Evolutionary conservation across 2,113 vertebrate genomes (phyloP), one percentile per base, ranked within the genome.

Genomic region (Lophotis ruficrista): DNA sequence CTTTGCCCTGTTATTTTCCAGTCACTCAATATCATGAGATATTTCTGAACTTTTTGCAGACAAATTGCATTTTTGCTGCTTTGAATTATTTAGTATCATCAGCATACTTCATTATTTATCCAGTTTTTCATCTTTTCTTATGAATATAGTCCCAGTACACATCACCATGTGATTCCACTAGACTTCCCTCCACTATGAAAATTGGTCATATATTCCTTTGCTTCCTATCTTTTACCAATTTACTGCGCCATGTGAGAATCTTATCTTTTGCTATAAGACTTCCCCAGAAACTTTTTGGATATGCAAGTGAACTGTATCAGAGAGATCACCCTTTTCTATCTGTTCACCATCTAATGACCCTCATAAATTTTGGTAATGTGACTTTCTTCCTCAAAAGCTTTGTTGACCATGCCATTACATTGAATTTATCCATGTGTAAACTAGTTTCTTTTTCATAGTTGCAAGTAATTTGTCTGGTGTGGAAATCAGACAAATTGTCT

Each of bases 21-120:
- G 66, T 82, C 51, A 83, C 45, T 92, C 64, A 41, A 65, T 54
- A 89, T 78, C 25, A 87, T 38, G 58, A 83, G 54, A 38, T 75
- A 77, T 83, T 92, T 93, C 80, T 18, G n/a, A 95, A 77, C 31
- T 65, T 71, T 65, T 72, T 53, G 47, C 43, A 89, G 90, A 93
- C 68, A 92, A 92, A 95, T 66, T 83, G 28, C 50, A 58, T 83
- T 95, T 93, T 83, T 90, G 22, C 47, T 83, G 79, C 45, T 47
- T 89, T 94, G 68, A 96, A 90, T 94, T 77, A 93, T 93, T 95
- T 80, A 93, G 58, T 73, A 81, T 80, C 83, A 85, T 77, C 75
- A 88, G 38, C 45, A 70, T 47, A 70, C 28, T 89, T 93, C 71
- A 89, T 92, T 86, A 86, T 89, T 92, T 87, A 88, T 68, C 6